Base-by-base conservation (phyloP, 1,140 invertebrate genomes). In the Eupeodes corollae region DNA sequence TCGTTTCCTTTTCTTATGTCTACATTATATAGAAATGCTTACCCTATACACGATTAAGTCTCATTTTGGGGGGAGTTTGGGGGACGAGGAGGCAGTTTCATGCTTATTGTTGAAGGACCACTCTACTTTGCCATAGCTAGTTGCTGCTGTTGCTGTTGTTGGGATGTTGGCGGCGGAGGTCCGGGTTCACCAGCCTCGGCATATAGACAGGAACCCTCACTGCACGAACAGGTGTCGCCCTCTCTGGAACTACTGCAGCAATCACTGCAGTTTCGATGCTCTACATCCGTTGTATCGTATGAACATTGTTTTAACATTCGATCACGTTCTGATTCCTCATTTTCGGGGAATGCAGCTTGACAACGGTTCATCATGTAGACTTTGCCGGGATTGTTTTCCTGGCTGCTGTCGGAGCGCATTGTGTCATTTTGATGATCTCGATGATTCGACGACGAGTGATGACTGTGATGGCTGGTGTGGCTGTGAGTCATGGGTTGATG, bases 151-250 rank as follows among this genome's bases (percentile, higher is more conserved):
- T 26, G 21, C 8, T 26, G 21, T 26, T 26, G 21, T 8, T 26
- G 21, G 3, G 35, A 3, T 38, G 35, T 38, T 31, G 56, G 52
- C 19, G 18, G 13, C 8, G 52, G 51, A 42, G 51, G 42, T 26
- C 39, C 44, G 5, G 58, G 58, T 37, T 65, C 63, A 32, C 58
- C 58, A n/a, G 66, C 60, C 46, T 68, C 66, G 9, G 61, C 65
- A 44, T 68, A 68, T 21, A 68, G 47, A 38, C 64, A 68, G 19
- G 65, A 68, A 39, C 65, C 63, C 38, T 68, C 65, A 56, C 65
- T 68, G 53, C 66, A 68, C 33, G 66, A 68, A 54, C 66, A 68
- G 42, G 66, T 67, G 48, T 68, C 66, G 14, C 61, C 63, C 32
- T 67, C 66, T 13, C 61, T 56, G 15, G 63, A 66, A 42, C 65